Base-by-base conservation (phyloP, 2,888 invertebrate species). In the Lasioglossum marginatum region DNA sequence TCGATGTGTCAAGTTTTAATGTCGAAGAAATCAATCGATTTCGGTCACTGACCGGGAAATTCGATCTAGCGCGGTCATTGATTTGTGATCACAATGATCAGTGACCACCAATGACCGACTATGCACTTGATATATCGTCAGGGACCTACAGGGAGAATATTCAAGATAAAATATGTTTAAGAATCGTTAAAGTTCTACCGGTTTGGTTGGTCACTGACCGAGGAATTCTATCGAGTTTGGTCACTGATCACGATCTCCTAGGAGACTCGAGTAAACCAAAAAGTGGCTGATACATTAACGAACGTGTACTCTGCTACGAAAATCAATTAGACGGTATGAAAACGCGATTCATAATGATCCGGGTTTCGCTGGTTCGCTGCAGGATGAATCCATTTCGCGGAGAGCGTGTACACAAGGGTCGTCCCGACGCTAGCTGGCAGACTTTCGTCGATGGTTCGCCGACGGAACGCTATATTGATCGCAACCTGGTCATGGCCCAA, bases 401-500 rank as follows among this genome's bases (percentile, higher is more conserved):
- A 57, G 37, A 63, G 31, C 63, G 31, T 40, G 71, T 68, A 82
- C 73, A 68, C 72, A 81, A 90, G 80, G 83, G 81, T 82, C 70
- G 81, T 86, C 74, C 77, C 79, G 82, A 71, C 74, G 81, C 70
- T 79, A 72, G 37, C 71, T 79, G 82, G 85, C 52, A 72, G 81
- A 88, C 82, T 85, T 90, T 85, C 85, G 82, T 77, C 87, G 83
- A 89, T 85, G 87, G 79, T 85, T 85, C 78, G 85, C 45, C 78
- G 84, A 82, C 87, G 85, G 88, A 79, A 88, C 84, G 90, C 89
- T 90, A 92, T 93, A 93, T 94, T 93, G 94, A 94, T 94, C 94
- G 93, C 92, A 91, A 94, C 93, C 93, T 94, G 94, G 93, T 94
- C 94, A 93, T 94, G 94, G 94, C 93, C 94, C 92, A 94, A 95